These are phyloP conservation scores for Dolichallabes microphthalmus DNA, from an alignment of 2,113 vertebrate species.

Conservation along the genomic window DNA sequence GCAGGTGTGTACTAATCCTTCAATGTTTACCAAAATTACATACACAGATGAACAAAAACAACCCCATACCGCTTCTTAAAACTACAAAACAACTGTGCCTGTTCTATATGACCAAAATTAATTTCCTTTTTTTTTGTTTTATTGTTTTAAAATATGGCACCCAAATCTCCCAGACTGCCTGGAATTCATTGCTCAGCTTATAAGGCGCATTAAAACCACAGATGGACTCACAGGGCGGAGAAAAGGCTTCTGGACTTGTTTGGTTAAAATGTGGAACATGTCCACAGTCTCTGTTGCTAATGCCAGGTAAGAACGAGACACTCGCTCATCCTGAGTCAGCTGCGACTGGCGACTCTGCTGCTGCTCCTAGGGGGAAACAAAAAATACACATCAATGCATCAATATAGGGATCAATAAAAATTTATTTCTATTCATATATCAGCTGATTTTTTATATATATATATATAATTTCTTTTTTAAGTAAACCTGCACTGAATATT, in stretches of 20 bases:
- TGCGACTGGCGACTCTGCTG: conserved; percentile 96
- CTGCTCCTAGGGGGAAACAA: conserved; percentile 80
- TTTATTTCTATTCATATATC: neutral
- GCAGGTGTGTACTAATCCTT: conserved; percentile 30
- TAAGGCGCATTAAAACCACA: neutral
- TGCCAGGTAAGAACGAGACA: conserved; percentile 95
- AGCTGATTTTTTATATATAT: neutral
- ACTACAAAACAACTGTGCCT: neutral
- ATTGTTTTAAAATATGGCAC: neutral
- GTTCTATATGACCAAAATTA: neutral
- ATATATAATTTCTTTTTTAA: neutral
- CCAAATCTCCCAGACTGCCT: neutral
- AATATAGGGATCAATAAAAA: neutral
- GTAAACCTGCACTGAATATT: neutral
- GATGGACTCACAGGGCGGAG: conserved; percentile 89
- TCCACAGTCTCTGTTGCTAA: conserved; percentile 97
- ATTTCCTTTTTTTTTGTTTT: neutral
- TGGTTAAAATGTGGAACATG: conserved; percentile 99
- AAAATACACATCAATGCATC: neutral
- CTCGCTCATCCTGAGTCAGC: conserved; percentile 93
- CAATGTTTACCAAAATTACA: conserved; percentile 21
- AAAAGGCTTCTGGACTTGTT: conserved; percentile 99
- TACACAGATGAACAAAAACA: neutral
- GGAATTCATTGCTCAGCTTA: neutral
- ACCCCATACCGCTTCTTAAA: neutral